Percentiles rank a stretch among this genome's conserved stretches.
These are phyloP conservation scores for Thunnus thynnus DNA, from an alignment of 2,113 vertebrate genomes.

Conservation along the genomic window DNA sequence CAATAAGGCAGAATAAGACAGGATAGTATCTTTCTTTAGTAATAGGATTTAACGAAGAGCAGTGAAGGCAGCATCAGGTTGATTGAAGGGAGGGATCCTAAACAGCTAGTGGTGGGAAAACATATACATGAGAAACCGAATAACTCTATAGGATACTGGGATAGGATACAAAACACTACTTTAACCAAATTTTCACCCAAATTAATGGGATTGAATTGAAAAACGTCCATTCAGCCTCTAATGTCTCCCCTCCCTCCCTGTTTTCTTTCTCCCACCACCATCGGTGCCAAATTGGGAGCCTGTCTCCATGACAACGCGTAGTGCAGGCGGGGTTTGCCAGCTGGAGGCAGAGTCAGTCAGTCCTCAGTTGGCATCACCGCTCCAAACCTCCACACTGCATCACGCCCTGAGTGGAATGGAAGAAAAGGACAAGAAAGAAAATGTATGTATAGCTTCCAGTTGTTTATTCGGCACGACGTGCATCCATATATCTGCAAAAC, in stretches of 20 bases:
- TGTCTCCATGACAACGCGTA: conserved; percentile 79
- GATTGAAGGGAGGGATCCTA: neutral
- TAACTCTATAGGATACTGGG: no score
- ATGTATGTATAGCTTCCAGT: conserved; percentile 68
- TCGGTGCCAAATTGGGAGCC: conserved; percentile 46
- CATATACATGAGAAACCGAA: no score
- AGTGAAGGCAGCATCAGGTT: conserved; percentile 37
- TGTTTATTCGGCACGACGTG: neutral
- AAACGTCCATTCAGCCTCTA: neutral
- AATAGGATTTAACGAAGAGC: no score
- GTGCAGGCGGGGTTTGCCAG: conserved; percentile 74
- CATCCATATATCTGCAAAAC: neutral
- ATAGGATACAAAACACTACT: no score
- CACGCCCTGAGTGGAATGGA: conserved; percentile 80
- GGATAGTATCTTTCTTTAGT: no score
- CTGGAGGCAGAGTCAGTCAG: conserved; percentile 54
- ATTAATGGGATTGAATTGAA: neutral
- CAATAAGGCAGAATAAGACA: no score
- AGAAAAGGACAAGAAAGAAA: conserved; percentile 78
- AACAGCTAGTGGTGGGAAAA: no score
- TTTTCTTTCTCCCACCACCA: conserved; percentile 26
- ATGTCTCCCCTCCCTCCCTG: neutral
- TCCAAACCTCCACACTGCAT: conserved; percentile 55
- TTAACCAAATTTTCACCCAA: no score
- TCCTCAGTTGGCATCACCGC: conserved; percentile 66